These are phyloP conservation scores for Rhinolophus sinicus DNA, from an alignment of 2,113 vertebrate genomes.

Conservation along the genomic window DNA sequence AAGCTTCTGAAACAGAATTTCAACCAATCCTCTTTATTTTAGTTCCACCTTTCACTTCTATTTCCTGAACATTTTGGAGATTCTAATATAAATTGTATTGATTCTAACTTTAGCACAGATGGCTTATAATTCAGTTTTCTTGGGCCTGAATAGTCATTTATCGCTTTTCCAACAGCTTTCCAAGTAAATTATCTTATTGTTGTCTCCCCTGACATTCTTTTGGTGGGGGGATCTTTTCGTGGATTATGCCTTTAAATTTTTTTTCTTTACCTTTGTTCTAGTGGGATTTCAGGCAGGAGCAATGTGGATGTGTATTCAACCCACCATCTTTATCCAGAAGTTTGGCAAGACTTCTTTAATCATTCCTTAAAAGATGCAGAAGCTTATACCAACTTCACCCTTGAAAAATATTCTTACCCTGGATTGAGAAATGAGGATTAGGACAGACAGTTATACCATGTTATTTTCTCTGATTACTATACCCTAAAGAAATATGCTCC, in stretches of 20 bases:
- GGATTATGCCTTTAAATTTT: neutral
- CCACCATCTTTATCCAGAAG: neutral
- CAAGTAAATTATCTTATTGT: conserved; percentile 25
- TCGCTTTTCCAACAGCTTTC: neutral
- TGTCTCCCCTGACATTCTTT: neutral
- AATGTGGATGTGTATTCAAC: neutral
- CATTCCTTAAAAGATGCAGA: conserved; percentile 22
- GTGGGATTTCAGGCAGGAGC: neutral
- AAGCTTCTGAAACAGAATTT: conserved; percentile 24
- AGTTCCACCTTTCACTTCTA: neutral
- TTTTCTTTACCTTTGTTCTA: neutral
- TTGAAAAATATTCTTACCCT: neutral
- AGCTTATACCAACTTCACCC: neutral
- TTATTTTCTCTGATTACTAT: neutral
- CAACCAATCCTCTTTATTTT: neutral
- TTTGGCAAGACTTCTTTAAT: neutral
- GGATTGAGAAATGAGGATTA: neutral
- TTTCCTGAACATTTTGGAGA: neutral
- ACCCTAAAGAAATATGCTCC: neutral
- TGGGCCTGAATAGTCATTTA: neutral
- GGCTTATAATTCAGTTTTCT: neutral
- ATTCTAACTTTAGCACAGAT: neutral
- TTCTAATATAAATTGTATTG: neutral
- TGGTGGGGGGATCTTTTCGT: neutral
- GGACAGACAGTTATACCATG: neutral